These are phyloP conservation scores for Chrysodeixis includens DNA, from an alignment of 2,888 invertebrate genomes.

Conservation along the genomic window DNA sequence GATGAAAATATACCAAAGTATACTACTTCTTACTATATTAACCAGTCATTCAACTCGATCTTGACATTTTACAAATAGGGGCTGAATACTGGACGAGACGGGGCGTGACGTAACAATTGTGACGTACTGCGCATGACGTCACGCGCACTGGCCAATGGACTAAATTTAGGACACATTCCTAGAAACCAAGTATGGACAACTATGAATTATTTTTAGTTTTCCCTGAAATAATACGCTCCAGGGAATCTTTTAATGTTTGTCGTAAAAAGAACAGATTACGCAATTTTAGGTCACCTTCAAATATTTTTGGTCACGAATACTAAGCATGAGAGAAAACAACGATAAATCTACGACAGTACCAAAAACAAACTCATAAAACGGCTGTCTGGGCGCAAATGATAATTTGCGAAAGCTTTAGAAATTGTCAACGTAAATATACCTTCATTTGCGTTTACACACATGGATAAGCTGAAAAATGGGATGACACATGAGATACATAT, in stretches of 20 bases:
- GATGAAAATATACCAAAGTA: neutral
- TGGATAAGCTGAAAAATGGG: neutral
- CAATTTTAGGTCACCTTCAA: constrained; percentile 37
- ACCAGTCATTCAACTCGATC: constrained; percentile 26
- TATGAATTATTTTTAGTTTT: constrained; percentile 9
- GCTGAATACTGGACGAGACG: constrained; percentile 30
- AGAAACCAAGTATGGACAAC: constrained; percentile 13
- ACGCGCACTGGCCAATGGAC: constrained; percentile 51
- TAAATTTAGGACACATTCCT: constrained; percentile 42
- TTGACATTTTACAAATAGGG: constrained; percentile 27
- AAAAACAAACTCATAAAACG: constrained; percentile 28
- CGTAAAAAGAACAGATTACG: constrained; percentile 11
- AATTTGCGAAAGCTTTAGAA: constrained; percentile 8
- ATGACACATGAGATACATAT: neutral
- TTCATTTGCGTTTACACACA: constrained; percentile 3
- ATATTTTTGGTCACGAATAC: constrained; percentile 20
- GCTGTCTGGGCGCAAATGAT: constrained; percentile 16
- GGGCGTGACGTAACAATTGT: constrained; percentile 67
- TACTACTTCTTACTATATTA: too few species aligned
- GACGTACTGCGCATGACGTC: constrained; percentile 77
- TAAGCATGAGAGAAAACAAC: constrained; percentile 11
- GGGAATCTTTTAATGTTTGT: constrained; percentile 9
- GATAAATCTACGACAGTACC: constrained; percentile 4
- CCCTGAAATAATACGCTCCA: constrained; percentile 10
- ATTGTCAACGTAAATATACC: neutral